Percentiles rank a stretch among this genome's conserved stretches.
These are phyloP conservation scores for Diarsia mendica DNA, from an alignment of 2,888 invertebrate species.

Conservation along the genomic window DNA sequence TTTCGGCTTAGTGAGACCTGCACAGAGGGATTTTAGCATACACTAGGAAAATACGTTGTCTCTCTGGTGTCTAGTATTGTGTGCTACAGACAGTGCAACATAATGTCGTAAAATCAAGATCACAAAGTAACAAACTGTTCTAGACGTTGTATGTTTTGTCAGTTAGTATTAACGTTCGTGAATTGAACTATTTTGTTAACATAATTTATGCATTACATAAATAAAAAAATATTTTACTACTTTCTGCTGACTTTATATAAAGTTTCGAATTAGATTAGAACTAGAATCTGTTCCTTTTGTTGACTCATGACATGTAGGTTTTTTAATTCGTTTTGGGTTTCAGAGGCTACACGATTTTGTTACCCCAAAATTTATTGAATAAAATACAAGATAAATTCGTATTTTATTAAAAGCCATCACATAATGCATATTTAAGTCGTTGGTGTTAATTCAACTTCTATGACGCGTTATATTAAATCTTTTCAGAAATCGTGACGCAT, in stretches of 20 bases:
- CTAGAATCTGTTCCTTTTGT: not conserved
- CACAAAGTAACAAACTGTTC: not conserved
- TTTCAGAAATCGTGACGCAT: conserved; percentile 92
- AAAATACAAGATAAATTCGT: not conserved
- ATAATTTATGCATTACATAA: not conserved
- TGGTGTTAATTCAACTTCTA: not conserved
- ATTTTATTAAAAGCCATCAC: too few species aligned
- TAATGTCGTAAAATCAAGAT: not conserved
- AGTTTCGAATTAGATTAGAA: not conserved
- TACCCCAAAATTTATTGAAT: not conserved
- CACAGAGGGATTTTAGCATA: conserved; percentile 27
- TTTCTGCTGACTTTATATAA: not conserved
- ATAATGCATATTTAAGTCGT: not conserved
- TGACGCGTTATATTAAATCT: not conserved
- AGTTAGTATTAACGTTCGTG: too few species aligned
- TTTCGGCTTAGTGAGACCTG: conserved; percentile 29
- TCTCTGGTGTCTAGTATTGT: conserved; percentile 7
- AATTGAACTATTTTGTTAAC: not conserved
- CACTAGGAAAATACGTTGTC: conserved; percentile 14
- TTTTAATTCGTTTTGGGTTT: too few species aligned
- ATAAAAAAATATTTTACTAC: not conserved
- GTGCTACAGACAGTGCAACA: not conserved
- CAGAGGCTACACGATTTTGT: too few species aligned
- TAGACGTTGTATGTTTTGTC: not conserved
- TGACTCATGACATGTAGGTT: too few species aligned